Evolutionary conservation across 2,113 vertebrate genomes (phyloP).

Genomic region (Turnix velox): DNA sequence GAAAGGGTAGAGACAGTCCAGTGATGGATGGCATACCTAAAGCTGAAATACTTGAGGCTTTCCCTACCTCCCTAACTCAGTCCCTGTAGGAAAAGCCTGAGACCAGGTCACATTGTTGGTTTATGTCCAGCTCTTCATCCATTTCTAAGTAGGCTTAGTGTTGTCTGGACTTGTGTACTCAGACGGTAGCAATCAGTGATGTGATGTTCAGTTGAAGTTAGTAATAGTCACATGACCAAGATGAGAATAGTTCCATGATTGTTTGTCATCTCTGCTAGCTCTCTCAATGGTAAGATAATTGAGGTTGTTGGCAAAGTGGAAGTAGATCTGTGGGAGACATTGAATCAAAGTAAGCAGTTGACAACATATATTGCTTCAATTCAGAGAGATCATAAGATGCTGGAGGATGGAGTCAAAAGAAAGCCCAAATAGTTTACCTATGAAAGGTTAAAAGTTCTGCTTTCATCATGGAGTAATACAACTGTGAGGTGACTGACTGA

Average conservation of each 20-base stretch:
- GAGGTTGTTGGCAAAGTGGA: too few relatives aligned
- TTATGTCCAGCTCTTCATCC: too few relatives aligned
- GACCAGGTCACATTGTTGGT: too few relatives aligned
- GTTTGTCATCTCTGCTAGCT: not conserved
- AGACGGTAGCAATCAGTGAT: not conserved
- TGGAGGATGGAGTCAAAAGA: not conserved
- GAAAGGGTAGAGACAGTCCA: not conserved
- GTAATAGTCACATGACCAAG: not conserved
- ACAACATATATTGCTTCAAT: not conserved
- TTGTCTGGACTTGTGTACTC: not conserved
- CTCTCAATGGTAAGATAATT: not conserved
- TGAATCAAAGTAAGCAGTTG: not conserved
- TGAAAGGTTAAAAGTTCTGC: not conserved
- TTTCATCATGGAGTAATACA: not conserved
- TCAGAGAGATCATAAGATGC: not conserved
- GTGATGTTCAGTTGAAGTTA: not conserved
- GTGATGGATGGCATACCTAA: not conserved
- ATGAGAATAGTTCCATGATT: not conserved
- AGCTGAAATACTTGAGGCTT: not conserved
- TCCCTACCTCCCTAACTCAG: not conserved
- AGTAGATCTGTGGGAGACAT: not conserved
- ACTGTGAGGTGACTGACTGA: not conserved
- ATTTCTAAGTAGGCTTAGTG: not conserved
- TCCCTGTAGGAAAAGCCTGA: not conserved
- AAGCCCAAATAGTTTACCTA: not conserved